Percentiles rank a stretch among this genome's conserved stretches.
phyloP scores from a whole-genome alignment of 2,888 invertebrate species.

The Lutraria lutraria region DNA sequence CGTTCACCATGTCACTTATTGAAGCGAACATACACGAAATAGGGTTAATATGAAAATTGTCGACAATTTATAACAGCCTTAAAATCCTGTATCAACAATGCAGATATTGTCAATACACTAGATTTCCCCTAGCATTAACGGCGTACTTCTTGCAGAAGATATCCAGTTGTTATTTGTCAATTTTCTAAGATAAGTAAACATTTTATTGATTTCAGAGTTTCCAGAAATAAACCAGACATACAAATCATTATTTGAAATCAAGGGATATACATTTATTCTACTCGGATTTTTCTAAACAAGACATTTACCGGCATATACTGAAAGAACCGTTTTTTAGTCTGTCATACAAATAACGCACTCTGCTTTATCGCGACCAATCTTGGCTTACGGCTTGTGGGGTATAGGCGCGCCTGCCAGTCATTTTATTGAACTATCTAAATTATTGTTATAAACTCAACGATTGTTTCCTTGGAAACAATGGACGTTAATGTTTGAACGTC shows the following conservation, averaged over 20 bases:
- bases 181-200: slow-evolving; percentile 20
- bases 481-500: too few relatives aligned
- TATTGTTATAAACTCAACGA: too few relatives aligned
- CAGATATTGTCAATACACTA: background rate
- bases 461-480: too few relatives aligned
- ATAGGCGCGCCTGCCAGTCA: background rate
- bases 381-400: background rate
- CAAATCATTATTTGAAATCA: slow-evolving; percentile 35
- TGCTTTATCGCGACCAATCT: background rate
- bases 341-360: slow-evolving; percentile 1
- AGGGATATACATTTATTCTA: slow-evolving; percentile 8
- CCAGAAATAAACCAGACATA: slow-evolving; percentile 40
- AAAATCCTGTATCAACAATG: background rate
- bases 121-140: slow-evolving; percentile 1
- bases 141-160: background rate
- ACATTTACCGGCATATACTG: slow-evolving; percentile 5
- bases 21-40: too few relatives aligned
- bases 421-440: too few relatives aligned
- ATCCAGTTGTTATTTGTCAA: slow-evolving; percentile 19
- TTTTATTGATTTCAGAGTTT: slow-evolving; percentile 26
- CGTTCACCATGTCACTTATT: too few relatives aligned
- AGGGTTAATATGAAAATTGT: background rate
- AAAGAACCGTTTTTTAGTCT: slow-evolving; percentile 5
- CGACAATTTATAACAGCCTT: background rate
- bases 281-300: slow-evolving; percentile 20